Base-by-base conservation (phyloP, 2,888 invertebrate genomes). In the Brachyopa scutellaris region DNA sequence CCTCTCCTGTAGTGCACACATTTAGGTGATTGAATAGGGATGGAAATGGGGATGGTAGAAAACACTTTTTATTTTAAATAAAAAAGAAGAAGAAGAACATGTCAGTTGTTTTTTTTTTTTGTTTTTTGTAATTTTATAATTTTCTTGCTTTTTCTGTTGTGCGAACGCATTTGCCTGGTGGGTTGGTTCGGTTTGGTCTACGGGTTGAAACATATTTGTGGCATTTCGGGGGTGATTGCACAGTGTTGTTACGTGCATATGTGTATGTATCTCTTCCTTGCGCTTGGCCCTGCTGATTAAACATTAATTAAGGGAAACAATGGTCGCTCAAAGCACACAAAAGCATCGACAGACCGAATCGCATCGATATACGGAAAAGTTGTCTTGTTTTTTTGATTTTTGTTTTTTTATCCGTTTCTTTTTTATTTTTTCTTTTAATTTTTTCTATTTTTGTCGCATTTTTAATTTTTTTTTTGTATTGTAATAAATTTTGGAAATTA, bases 231-330 rank as follows among this genome's bases (percentile, higher is more conserved):
- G 66, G 55, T 70, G 69, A 59, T n/a, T 45, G 38, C n/a, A 53
- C 23, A 11, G 15, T 21, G 19, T 21, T 47, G 42, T n/a, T 26
- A 53, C 38, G n/a, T n/a, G n/a, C n/a, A n/a, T n/a, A 26, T 26
- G 6, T 26, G 26, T 3, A 26, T 5, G 26, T 3, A 26, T 5
- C 6, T 26, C 42, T 17, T 33, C 6, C 3, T 17, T 38, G 13
- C 57, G 70, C 3, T 59, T 70, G 88, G 88, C 86, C 87, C 86
- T 87, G 87, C 90, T 89, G 90, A 90, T 90, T 90, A 90, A 90
- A 90, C 90, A 90, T 90, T 90, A 90, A 90, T 90, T 90, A 90
- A 89, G 89, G 88, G 88, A 89, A 86, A 90, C 86, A 85, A 85
- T 85, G 85, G 85, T 73, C 73, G 76, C 42, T 69, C 40, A 74